These are phyloP conservation scores for Zapus hudsonius DNA, from an alignment of 2,113 vertebrate genomes.

Conservation along the genomic window DNA sequence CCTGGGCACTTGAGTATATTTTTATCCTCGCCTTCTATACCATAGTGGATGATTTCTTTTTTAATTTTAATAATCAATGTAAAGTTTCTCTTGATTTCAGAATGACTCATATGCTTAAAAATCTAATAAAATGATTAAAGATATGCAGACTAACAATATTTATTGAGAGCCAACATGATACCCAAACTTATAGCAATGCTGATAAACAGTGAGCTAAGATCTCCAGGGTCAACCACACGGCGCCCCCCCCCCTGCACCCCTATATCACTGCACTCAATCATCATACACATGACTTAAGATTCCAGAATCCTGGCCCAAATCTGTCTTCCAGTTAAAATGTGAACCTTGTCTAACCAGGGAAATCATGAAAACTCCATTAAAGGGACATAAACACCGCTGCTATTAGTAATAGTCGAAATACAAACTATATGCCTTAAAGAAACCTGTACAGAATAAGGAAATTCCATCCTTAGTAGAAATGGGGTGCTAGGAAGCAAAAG, in stretches of 20 bases:
- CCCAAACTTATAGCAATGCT: not conserved
- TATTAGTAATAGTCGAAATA: not conserved
- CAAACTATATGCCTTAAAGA: not conserved
- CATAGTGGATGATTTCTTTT: not conserved
- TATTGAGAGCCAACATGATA: not conserved
- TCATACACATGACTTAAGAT: not conserved
- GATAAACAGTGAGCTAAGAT: not conserved
- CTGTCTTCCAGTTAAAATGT: not conserved
- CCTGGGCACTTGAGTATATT: not conserved
- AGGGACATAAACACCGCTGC: not conserved
- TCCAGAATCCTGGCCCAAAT: not conserved
- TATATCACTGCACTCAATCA: not conserved
- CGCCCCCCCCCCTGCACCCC: no score
- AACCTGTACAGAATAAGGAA: not conserved
- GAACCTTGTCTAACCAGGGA: not conserved
- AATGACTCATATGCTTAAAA: slow-evolving; percentile 13
- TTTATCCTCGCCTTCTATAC: not conserved
- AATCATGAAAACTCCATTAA: not conserved
- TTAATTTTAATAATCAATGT: not conserved
- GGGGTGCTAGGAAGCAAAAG: not conserved
- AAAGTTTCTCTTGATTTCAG: not conserved
- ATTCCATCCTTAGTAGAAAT: not conserved
- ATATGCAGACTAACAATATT: not conserved
- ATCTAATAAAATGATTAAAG: not conserved
- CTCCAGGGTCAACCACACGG: not conserved